phyloP scores from a whole-genome alignment of 1,140 invertebrate genomes.

The Drosophila rufa region DNA sequence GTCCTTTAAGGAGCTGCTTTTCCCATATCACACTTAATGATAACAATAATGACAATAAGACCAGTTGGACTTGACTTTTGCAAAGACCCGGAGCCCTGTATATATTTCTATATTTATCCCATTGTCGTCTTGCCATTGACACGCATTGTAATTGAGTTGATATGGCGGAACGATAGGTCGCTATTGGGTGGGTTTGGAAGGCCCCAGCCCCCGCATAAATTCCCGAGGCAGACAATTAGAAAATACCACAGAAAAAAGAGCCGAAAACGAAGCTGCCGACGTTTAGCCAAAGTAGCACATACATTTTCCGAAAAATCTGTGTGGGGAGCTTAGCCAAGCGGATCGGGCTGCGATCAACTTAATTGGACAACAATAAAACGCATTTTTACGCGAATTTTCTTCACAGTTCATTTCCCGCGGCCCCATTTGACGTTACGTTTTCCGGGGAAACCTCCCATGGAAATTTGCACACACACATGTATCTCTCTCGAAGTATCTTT shows the following conservation, averaged over 20 bases:
- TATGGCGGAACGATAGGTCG: constrained; percentile 41
- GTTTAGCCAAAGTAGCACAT: constrained; percentile 72
- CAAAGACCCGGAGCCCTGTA: background rate
- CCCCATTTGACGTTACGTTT: constrained; percentile 5
- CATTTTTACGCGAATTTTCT: constrained; percentile 75
- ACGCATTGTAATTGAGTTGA: constrained; percentile 71
- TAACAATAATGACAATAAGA: constrained; percentile 53
- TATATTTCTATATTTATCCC: background rate
- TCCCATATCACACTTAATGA: constrained; percentile 39
- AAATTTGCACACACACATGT: constrained; percentile 33
- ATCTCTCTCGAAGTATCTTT: background rate
- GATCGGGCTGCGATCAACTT: constrained; percentile 55
- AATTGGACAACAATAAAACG: constrained; percentile 80
- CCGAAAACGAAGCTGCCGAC: constrained; percentile 41
- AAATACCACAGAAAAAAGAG: constrained; percentile 27
- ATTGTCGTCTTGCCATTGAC: constrained; percentile 53
- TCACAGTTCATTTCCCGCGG: constrained; percentile 68
- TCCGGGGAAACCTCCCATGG: constrained; percentile 1
- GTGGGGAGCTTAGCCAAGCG: constrained; percentile 56
- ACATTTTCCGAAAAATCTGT: constrained; percentile 41
- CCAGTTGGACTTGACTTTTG: background rate
- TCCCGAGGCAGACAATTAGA: constrained; percentile 35
- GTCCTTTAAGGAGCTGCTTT: constrained; percentile 11
- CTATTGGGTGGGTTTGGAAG: background rate
- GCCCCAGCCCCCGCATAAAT: constrained; percentile 48